Conservation (phyloP, 1,140 invertebrate genomes). For the Sminthurides bifidus region DNA sequence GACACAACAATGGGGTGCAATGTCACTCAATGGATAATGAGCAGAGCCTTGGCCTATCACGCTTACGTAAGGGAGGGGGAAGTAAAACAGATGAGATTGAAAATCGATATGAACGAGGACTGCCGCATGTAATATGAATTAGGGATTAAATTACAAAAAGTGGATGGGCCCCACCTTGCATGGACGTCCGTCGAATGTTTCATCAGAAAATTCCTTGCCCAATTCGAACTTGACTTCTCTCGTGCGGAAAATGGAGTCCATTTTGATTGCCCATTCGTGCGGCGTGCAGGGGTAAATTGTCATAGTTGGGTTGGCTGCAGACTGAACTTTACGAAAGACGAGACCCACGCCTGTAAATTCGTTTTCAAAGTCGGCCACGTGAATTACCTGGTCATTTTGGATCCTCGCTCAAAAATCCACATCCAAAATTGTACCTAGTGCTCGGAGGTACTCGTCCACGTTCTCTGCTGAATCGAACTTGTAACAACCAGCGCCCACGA, state of each 20-base stretch:
- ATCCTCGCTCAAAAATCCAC: background rate
- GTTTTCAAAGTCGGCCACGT: no score
- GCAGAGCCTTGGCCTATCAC: background rate
- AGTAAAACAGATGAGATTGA: no score
- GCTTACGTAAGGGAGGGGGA: background rate
- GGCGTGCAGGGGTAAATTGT: constrained; percentile 5
- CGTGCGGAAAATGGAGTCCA: constrained; percentile 13
- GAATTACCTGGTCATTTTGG: background rate
- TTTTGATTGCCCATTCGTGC: constrained; percentile 7
- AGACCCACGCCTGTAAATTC: constrained; percentile 21
- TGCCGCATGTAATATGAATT: background rate
- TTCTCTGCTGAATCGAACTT: constrained; percentile 38
- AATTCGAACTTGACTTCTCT: constrained; percentile 3
- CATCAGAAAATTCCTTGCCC: constrained; percentile 13
- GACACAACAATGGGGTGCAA: background rate
- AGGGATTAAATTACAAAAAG: background rate
- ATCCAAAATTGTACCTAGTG: constrained; percentile 34
- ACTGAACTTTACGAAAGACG: constrained; percentile 20
- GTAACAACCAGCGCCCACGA: constrained; percentile 27
- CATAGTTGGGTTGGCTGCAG: constrained; percentile 8
- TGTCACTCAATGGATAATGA: background rate
- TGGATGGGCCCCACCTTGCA: constrained; percentile 15
- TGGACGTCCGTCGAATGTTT: constrained; percentile 17
- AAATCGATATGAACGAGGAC: no score
- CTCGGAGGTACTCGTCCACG: constrained; percentile 42